phyloP scores from a whole-genome alignment of 2,888 invertebrate species.

The Euplagia quadripunctaria region DNA sequence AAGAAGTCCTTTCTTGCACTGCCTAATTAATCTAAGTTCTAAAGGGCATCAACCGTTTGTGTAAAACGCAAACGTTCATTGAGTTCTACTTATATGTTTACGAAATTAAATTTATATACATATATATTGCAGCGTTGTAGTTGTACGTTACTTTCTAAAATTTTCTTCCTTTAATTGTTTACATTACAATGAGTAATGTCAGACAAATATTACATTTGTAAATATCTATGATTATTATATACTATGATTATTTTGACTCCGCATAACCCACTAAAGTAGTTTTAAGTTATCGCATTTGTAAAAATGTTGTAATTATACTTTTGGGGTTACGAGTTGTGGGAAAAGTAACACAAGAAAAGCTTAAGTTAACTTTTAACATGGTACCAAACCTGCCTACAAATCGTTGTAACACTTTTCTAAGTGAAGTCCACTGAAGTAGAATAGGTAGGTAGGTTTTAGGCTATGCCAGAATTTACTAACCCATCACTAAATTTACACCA shows the following conservation, averaged over 20 bases:
- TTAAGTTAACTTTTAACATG: neutral
- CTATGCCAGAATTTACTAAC: neutral
- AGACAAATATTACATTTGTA: slow-evolving; percentile 39
- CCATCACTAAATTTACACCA: slow-evolving; percentile 21
- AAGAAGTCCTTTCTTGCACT: neutral
- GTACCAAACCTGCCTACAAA: neutral
- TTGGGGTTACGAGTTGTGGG: slow-evolving; percentile 25
- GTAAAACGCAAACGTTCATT: neutral
- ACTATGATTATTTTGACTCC: slow-evolving; percentile 28
- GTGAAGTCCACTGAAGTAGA: slow-evolving; percentile 6
- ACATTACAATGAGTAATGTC: neutral
- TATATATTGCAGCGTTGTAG: slow-evolving; percentile 23
- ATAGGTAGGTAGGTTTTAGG: slow-evolving; percentile 2
- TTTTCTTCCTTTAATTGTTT: neutral
- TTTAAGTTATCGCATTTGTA: slow-evolving; percentile 41
- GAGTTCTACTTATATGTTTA: slow-evolving; percentile 4
- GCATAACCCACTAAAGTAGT: slow-evolving; percentile 39
- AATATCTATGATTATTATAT: slow-evolving; percentile 31
- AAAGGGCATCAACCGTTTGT: slow-evolving; percentile 17
- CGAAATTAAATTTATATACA: slow-evolving; percentile 28
- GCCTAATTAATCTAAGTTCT: slow-evolving; percentile 1
- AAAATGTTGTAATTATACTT: slow-evolving; percentile 24
- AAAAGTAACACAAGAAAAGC: neutral
- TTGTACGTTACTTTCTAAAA: slow-evolving; percentile 11
- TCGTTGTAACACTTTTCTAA: slow-evolving; percentile 4